Evolutionary conservation across 2,113 vertebrate genomes (phyloP), one percentile per base, ranked within the genome.

Genomic region (Tetrax tetrax): DNA sequence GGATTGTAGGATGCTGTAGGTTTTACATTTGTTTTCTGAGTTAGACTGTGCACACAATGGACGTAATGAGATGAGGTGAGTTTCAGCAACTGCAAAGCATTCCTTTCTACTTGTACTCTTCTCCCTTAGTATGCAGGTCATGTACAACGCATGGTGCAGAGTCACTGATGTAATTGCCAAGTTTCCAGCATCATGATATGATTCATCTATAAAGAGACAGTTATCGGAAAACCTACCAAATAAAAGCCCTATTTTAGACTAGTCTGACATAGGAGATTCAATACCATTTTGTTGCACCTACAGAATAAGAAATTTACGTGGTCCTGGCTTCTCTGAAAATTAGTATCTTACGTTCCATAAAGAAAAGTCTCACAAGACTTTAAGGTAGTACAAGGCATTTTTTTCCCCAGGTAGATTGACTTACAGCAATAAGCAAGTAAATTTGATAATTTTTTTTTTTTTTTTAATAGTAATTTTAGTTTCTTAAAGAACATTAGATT

Each of bases 81-180:
- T 78, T 94, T 89, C 59, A 79, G 35, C 38, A 86, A 69, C 18
- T 41, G 56, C 19, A 37, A 35, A 47, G 12, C 28, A 28, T 93
- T 86, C 23, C 21, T 72, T 94, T 43, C 60, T 79, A 38, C 57
- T 75, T 57, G 6, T 37, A 12, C 38, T 88, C 35, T 56, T 80
- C 72, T 81, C 7, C 19, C 19, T 84, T 83, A 79, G 37, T 37
- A 92, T 92, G 89, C 87, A 87, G 54, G 74, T 91, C 89, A 79
- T 72, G 86, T 82, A 71, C 70, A 83, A 48, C 37, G 47, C 74
- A 74, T 45, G 74, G 61, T 70, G 70, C 87, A 92, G 84, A 88
- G 64, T 86, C 89, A 83, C 6, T 87, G 84, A 87, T 69, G 50
- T 54, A 87, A 84, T 72, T 92, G 75, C 65, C 81, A 89, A 87